phyloP scores from a whole-genome alignment of 2,888 invertebrate genomes.

The Ptychoptera contaminata region DNA sequence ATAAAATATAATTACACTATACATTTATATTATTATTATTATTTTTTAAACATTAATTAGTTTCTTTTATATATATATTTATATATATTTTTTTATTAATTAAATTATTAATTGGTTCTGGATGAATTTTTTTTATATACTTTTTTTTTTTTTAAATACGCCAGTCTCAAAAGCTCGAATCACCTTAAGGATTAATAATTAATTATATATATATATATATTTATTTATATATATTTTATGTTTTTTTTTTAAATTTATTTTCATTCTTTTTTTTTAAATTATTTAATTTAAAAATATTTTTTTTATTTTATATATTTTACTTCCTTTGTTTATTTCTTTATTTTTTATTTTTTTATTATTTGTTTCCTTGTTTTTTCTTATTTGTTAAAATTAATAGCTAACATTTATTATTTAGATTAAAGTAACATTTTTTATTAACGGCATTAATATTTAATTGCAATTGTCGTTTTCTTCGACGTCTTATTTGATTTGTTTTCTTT shows the following conservation, averaged over 20 bases:
- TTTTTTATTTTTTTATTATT: slow-evolving; percentile 3
- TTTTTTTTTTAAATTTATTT: slow-evolving; percentile 20
- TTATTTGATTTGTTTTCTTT: slow-evolving; percentile 55
- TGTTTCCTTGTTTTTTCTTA: slow-evolving; percentile 9
- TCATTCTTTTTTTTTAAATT: slow-evolving; percentile 10
- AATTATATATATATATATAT: slow-evolving; percentile 11
- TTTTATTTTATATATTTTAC: slow-evolving; percentile 3
- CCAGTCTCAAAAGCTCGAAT: slow-evolving; percentile 36
- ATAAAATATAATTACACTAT: slow-evolving; percentile 10
- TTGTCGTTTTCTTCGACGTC: slow-evolving; percentile 41
- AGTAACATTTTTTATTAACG: neutral
- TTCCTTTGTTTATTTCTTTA: neutral
- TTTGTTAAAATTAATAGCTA: slow-evolving; percentile 9
- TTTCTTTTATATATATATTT: slow-evolving; percentile 11
- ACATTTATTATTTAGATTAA: slow-evolving; percentile 6
- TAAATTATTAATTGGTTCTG: neutral
- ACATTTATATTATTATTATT: slow-evolving; percentile 9
- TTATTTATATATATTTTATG: slow-evolving; percentile 10
- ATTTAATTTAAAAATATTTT: slow-evolving; percentile 5
- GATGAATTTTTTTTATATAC: slow-evolving; percentile 2
- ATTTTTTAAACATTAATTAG: slow-evolving; percentile 1
- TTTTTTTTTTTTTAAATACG: slow-evolving; percentile 17
- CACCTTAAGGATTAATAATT: slow-evolving; percentile 14
- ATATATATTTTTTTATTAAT: slow-evolving; percentile 7
- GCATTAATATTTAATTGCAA: neutral